Evolutionary conservation across 1,140 invertebrate genomes (phyloP), one percentile per base, ranked within the genome.

Genomic region (Drosophila pachea): DNA sequence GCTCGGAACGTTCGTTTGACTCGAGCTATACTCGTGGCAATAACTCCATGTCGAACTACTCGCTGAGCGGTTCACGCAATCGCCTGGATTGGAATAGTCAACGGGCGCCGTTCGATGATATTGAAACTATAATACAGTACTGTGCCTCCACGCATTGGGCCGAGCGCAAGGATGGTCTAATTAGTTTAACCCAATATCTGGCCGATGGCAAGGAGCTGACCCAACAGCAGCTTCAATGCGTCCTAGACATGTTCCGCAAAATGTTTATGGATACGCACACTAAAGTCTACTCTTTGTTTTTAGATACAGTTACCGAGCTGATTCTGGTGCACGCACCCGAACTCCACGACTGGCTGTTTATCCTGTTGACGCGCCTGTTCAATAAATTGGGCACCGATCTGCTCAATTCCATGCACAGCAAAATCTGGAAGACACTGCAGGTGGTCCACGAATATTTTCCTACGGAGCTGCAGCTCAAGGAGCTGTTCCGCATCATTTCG

Each of bases 261-360:
- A 97, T 98, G 95, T 98, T 99, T 82, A 97, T 97, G 92, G 97
- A 99, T 89, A 95, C 96, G n/a, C 97, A 98, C 88, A 98, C 96
- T 3, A 98, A 98, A 91, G 96, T 98, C 49, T 97, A 98, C 90
- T 95, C 95, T 50, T 90, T 98, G 59, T 97, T 98, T 90, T 90
- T 99, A 76, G 97, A 99, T 78, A 96, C 96, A 0, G 92, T 99
- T 12, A 95, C 95, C 71, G 97, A 98, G 86, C 90, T 98, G 62
- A 94, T 99, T 49, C 90, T 93, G 67, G 94, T 94, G n/a, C 96
- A 99, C 90, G 94, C 93, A 67, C 92, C 93, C 66, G 96, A 98
- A 74, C 91, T 99, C 8, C 93, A 94, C 64, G 96, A 97, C 87
- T 99, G 97, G 97, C 90, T 99, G 0, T 97, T 97, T 82, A 93